Percentiles rank a stretch among this genome's conserved stretches.
Evolutionary conservation across 2,113 vertebrate genomes (phyloP).

Genomic region (Colistium nudipinnis): DNA sequence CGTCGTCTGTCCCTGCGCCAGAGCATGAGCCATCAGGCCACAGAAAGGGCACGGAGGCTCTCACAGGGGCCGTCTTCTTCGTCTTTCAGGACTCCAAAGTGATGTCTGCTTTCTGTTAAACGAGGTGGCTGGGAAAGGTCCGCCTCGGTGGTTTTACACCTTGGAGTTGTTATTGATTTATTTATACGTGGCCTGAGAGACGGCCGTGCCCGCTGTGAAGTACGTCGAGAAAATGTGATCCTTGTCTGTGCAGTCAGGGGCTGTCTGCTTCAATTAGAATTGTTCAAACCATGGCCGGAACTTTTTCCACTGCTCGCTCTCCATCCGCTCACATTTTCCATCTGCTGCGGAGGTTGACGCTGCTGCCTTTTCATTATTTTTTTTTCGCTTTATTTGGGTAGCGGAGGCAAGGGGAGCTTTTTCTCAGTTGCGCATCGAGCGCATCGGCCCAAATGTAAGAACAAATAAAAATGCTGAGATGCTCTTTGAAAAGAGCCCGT

Average conservation of each 20-base stretch:
- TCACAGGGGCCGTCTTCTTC: background rate
- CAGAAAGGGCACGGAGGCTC: background rate
- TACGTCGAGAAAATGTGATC: constrained; percentile 65
- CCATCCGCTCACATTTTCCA: constrained; percentile 73
- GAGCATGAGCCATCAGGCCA: constrained; percentile 12
- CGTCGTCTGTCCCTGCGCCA: constrained; percentile 22
- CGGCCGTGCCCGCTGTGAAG: constrained; percentile 49
- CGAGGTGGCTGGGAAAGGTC: constrained; percentile 20
- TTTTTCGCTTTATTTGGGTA: constrained; percentile 38
- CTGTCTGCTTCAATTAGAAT: constrained; percentile 77
- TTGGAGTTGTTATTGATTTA: constrained; percentile 64
- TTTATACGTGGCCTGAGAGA: constrained; percentile 51
- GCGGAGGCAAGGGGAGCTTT: constrained; percentile 2
- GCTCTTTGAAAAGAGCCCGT: background rate
- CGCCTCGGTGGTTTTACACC: constrained; percentile 37
- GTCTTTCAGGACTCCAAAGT: constrained; percentile 5
- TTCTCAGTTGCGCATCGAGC: constrained; percentile 12
- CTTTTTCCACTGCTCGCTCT: constrained; percentile 69
- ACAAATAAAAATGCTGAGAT: background rate
- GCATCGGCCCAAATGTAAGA: background rate
- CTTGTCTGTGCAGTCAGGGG: constrained; percentile 63
- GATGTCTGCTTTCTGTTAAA: constrained; percentile 45
- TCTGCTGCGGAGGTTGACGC: constrained; percentile 62
- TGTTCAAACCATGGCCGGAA: constrained; percentile 67
- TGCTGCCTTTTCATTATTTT: constrained; percentile 41